Evolutionary conservation across 2,888 invertebrate genomes (phyloP), one percentile per base, ranked within the genome.

Genomic region (Coleophora deauratella): DNA sequence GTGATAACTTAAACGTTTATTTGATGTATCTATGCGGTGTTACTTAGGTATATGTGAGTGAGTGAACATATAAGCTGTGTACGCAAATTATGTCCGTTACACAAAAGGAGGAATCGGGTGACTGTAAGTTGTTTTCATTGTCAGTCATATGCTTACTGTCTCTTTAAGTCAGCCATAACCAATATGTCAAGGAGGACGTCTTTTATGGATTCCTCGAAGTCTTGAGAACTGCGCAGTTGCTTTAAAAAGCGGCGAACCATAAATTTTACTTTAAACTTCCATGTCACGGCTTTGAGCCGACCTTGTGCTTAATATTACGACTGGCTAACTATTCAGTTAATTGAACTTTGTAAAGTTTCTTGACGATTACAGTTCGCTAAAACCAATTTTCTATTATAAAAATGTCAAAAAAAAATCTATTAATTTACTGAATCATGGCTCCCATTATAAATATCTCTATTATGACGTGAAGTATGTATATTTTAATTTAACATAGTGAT

Each of bases 221-320:
- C 58, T 62, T 51, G 57, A 66, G 63, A 73, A 76, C 63, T 78
- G 75, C 79, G 78, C 76, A 80, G 76, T 80, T 72, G 67, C 57
- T 63, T 62, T 51, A 57, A 59, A 54, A 59, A 54, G 50, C 55
- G 59, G 55, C 60, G 58, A 61, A 50, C 54, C 56, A 57, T 63
- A 66, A 52, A 64, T 64, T 70, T 70, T 57, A 62, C 57, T 66
- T 62, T 47, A 65, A 33, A 66, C 59, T 66, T 65, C n/a, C 54
- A 65, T 65, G 65, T 63, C 65, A 67, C 53, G 61, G 62, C 52
- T 63, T 59, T 52, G 54, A 57, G 54, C 40, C 54, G 56, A 51
- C 71, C 67, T 70, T 65, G 67, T 65, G 56, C 59, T 59, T 57
- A 56, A 60, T 62, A 52, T 50, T 54, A 52, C 42, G 33, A 21